A percentile compares a stretch with the other conserved stretches of the same genome.
phyloP scores from a whole-genome alignment of 2,888 invertebrate genomes.

The Nomada fabriciana region DNA sequence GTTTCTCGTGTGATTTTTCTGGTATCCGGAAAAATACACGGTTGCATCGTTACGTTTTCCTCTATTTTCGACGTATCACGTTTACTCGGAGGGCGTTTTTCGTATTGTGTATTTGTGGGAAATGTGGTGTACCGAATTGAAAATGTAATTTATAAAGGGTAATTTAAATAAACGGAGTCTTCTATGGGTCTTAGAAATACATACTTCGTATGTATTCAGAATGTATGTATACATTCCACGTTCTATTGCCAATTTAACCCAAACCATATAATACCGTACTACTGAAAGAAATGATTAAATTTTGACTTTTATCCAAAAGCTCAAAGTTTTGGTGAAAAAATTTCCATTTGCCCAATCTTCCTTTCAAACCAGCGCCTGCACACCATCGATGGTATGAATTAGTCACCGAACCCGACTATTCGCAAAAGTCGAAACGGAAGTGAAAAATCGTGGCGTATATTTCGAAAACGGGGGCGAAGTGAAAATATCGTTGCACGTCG shows the following conservation, averaged over 20 bases:
- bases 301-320: no score
- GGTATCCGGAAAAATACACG: conserved; percentile 4
- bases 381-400: neutral
- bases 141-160: no score
- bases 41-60: neutral
- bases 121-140: no score
- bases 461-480: neutral
- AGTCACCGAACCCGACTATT: neutral
- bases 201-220: no score
- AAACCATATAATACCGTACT: no score
- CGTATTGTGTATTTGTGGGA: no score
- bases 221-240: no score
- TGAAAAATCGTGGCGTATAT: neutral
- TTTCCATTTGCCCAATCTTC: neutral
- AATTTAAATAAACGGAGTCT: no score
- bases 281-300: no score
- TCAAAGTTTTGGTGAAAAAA: neutral
- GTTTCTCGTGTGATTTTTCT: conserved; percentile 28
- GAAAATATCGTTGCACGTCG: neutral
- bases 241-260: no score
- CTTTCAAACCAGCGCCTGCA: neutral
- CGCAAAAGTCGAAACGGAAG: neutral
- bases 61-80: neutral
- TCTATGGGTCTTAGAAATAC: no score
- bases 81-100: no score